Conservation (phyloP, 1,140 invertebrate species). For the Lepidostoma basale region DNA sequence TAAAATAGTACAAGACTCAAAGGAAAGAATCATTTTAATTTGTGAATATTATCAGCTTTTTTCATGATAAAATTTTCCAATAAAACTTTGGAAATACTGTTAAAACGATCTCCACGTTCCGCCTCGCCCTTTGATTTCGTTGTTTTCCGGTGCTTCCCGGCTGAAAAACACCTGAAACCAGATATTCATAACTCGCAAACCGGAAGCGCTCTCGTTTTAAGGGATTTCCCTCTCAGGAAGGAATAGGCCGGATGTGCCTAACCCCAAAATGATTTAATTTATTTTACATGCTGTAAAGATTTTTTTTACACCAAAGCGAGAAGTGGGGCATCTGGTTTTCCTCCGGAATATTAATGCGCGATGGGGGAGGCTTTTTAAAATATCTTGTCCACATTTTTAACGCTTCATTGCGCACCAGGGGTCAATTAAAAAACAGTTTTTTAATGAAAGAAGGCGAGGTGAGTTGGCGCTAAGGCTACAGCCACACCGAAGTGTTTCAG, state of each 20-base stretch:
- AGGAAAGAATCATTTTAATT: no score
- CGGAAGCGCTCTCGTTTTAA: neutral
- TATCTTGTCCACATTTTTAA: constrained; percentile 7
- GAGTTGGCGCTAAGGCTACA: neutral
- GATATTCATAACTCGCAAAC: constrained; percentile 5
- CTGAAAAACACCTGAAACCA: neutral
- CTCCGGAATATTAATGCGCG: neutral
- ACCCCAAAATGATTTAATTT: constrained; percentile 5
- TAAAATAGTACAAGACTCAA: no score
- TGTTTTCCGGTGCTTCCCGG: no score
- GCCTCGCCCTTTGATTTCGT: no score
- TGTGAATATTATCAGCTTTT: no score
- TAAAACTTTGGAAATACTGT: no score
- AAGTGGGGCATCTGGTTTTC: neutral
- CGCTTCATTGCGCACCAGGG: constrained; percentile 2
- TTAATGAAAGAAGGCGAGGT: neutral
- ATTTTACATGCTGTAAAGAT: constrained; percentile 19
- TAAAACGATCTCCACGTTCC: no score
- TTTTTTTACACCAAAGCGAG: neutral
- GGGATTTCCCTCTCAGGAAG: constrained; percentile 1
- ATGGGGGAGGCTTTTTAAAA: neutral
- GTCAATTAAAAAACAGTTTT: constrained; percentile 14
- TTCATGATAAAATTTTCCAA: no score
- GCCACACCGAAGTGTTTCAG: no score
- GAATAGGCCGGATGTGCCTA: constrained; percentile 5